These are phyloP conservation scores for Nothocercus julius DNA, from an alignment of 2,113 vertebrate genomes.

Conservation along the genomic window DNA sequence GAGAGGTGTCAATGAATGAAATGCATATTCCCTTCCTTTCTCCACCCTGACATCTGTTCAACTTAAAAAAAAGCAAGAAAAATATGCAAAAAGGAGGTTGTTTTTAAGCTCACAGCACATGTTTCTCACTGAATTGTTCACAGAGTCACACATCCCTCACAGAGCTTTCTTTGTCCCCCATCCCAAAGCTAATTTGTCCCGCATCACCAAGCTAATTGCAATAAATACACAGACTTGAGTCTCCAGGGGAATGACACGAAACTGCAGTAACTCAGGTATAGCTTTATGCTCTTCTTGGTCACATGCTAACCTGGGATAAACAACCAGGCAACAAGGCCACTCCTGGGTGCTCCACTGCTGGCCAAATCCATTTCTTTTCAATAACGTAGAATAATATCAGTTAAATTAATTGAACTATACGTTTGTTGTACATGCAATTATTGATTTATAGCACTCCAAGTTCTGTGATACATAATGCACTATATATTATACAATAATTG, in stretches of 20 bases:
- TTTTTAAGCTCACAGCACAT: not conserved
- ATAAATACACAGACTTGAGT: not conserved
- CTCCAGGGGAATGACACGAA: not conserved
- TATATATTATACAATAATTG: not conserved
- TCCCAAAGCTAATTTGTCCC: too few relatives aligned
- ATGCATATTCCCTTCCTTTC: not conserved
- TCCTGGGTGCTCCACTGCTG: not conserved
- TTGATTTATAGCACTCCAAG: not conserved
- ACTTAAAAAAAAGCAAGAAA: not conserved
- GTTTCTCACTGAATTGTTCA: too few relatives aligned
- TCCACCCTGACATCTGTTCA: not conserved
- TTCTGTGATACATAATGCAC: not conserved
- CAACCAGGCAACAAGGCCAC: not conserved
- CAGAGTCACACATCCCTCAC: not conserved
- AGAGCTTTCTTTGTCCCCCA: not conserved
- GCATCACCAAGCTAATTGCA: not conserved
- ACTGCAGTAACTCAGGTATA: not conserved
- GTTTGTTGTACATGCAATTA: not conserved
- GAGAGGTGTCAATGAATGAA: not conserved
- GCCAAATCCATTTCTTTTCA: not conserved
- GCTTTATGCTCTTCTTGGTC: not conserved
- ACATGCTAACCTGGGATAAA: not conserved
- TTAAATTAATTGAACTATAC: not conserved
- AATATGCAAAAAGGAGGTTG: not conserved
- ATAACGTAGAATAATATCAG: not conserved